phyloP scores from a whole-genome alignment of 2,113 vertebrate species.

The Calypte anna region DNA sequence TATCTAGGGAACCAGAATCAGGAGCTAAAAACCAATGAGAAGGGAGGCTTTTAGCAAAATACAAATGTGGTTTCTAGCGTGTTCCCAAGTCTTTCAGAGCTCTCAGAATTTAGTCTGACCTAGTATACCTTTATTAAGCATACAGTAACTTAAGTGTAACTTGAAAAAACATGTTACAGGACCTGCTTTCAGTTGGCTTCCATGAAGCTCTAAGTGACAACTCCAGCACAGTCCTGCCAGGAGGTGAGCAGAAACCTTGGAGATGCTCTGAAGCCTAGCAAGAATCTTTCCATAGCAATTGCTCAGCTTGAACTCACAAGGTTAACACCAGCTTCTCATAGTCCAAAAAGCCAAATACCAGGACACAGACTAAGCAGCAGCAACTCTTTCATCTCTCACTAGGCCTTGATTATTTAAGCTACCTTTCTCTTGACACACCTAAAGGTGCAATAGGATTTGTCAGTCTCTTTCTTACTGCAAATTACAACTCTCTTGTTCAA shows the following conservation, averaged over 20 bases:
- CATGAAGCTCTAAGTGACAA: background rate
- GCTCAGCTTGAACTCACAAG: background rate
- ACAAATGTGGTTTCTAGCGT: background rate
- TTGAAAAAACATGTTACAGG: background rate
- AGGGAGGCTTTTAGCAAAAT: background rate
- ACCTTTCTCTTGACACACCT: background rate
- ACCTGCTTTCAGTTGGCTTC: background rate
- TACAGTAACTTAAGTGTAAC: background rate
- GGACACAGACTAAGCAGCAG: background rate
- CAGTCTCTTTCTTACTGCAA: background rate
- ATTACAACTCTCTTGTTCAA: background rate
- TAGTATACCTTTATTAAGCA: background rate
- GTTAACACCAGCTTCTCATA: background rate
- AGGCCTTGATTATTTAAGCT: background rate
- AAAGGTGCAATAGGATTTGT: background rate
- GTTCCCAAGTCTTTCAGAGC: background rate
- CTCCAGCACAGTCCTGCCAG: background rate
- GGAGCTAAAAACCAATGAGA: background rate
- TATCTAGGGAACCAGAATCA: background rate
- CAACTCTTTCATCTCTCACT: background rate
- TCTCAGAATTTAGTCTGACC: background rate
- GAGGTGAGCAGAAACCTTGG: background rate
- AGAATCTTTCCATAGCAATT: accelerated
- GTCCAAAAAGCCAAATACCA: background rate
- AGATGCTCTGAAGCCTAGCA: background rate